A percentile compares a stretch with the other conserved stretches of the same genome.
phyloP scores from a whole-genome alignment of 2,888 invertebrate genomes.

The Elaeidobius kamerunicus region DNA sequence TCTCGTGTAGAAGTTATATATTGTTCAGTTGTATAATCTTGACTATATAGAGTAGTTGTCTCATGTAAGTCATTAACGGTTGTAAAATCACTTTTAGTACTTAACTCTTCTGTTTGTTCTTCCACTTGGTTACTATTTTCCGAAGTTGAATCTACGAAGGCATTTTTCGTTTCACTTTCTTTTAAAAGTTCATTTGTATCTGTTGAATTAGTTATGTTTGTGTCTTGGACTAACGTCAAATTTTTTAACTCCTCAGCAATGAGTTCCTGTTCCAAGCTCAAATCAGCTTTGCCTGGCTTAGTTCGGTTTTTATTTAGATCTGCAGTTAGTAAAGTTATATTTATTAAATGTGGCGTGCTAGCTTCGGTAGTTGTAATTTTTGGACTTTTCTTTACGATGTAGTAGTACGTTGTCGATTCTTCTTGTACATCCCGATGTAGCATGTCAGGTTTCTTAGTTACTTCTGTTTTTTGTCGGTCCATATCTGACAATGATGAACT shows the following conservation, averaged over 20 bases:
- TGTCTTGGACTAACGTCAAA: conserved; percentile 5
- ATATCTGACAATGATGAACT: too few relatives aligned
- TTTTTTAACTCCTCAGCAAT: conserved; percentile 25
- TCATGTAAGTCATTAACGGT: not conserved
- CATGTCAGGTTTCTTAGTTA: too few relatives aligned
- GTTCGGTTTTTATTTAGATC: conserved; percentile 21
- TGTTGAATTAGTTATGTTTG: not conserved
- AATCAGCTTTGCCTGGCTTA: conserved; percentile 38
- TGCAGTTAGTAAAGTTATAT: conserved; percentile 34
- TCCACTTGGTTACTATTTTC: not conserved
- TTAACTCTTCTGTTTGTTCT: not conserved
- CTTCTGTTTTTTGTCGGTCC: too few relatives aligned
- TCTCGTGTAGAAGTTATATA: conserved; percentile 23
- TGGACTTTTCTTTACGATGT: conserved; percentile 11
- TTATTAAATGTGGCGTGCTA: conserved; percentile 31
- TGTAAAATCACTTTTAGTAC: not conserved
- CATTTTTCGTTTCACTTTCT: conserved; percentile 8
- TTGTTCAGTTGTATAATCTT: conserved; percentile 7
- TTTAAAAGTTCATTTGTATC: conserved; percentile 7
- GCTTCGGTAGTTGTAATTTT: conserved; percentile 5
- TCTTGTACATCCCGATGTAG: not conserved
- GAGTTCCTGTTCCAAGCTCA: conserved; percentile 35
- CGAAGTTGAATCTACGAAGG: conserved; percentile 1
- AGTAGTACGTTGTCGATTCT: conserved; percentile 22
- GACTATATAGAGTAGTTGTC: not conserved